A percentile compares a stretch with the other conserved stretches of the same genome.
Evolutionary conservation across 2,797 vertebrate species (phyloP).

Genomic region (Sebastes elongatus): DNA sequence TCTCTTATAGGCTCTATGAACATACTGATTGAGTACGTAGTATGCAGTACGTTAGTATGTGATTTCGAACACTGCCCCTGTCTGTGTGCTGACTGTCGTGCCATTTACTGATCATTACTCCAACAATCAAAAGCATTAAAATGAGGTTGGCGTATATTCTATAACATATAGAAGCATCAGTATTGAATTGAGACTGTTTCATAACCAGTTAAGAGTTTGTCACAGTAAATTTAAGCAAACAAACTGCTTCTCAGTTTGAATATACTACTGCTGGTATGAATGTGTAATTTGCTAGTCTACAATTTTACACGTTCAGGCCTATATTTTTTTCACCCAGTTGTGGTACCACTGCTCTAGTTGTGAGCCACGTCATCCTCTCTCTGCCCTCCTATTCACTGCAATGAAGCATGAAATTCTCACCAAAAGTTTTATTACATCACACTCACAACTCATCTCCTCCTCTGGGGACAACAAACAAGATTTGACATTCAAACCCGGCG

Average conservation of each 20-base stretch:
- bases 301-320: neutral
- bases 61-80: too few relatives aligned
- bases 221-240: neutral
- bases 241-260: too few relatives aligned
- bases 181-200: neutral
- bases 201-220: neutral
- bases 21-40: too few relatives aligned
- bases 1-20: too few relatives aligned
- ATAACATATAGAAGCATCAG: neutral
- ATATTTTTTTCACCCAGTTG: neutral
- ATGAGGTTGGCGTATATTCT: neutral
- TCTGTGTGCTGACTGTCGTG: neutral
- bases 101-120: neutral
- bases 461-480: neutral
- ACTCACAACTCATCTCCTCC: neutral
- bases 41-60: too few relatives aligned
- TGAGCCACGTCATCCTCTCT: neutral
- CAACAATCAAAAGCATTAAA: neutral
- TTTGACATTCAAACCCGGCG: constrained; percentile 16
- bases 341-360: neutral
- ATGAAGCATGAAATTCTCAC: neutral
- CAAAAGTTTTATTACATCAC: constrained; percentile 1
- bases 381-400: neutral
- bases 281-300: neutral
- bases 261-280: neutral